Evolutionary conservation across 2,113 vertebrate genomes (phyloP).

Genomic region (Heterotilapia buettikoferi): DNA sequence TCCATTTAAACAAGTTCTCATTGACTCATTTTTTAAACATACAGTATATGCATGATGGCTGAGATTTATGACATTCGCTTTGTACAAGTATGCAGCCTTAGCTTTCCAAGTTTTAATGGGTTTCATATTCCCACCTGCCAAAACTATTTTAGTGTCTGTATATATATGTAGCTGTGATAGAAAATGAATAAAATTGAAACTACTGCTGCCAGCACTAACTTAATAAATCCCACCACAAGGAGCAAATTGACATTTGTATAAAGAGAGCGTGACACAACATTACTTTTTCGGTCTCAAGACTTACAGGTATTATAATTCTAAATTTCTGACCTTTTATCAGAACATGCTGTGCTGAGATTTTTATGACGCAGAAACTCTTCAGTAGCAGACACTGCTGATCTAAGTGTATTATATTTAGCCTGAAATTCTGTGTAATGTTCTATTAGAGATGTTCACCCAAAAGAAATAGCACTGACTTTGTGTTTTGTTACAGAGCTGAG

Average conservation of each 20-base stretch:
- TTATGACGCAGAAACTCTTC: neutral
- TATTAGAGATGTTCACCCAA: neutral
- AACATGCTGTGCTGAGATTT: neutral
- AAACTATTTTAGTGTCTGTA: neutral
- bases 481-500: neutral
- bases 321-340: neutral
- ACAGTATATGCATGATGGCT: neutral
- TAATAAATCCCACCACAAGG: neutral
- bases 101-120: conserved; percentile 11
- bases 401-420: neutral
- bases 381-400: neutral
- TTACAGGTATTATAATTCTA: neutral
- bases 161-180: neutral
- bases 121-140: conserved; percentile 19
- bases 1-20: neutral
- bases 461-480: neutral
- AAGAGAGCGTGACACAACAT: neutral
- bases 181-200: neutral
- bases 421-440: neutral
- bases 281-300: neutral
- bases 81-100: neutral
- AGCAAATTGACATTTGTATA: conserved; percentile 14
- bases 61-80: conserved; percentile 14
- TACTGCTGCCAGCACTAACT: neutral
- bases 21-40: conserved; percentile 5